Evolutionary conservation across 2,888 invertebrate species (phyloP), one percentile per base, ranked within the genome.

Genomic region (Drosophila kanekoi): DNA sequence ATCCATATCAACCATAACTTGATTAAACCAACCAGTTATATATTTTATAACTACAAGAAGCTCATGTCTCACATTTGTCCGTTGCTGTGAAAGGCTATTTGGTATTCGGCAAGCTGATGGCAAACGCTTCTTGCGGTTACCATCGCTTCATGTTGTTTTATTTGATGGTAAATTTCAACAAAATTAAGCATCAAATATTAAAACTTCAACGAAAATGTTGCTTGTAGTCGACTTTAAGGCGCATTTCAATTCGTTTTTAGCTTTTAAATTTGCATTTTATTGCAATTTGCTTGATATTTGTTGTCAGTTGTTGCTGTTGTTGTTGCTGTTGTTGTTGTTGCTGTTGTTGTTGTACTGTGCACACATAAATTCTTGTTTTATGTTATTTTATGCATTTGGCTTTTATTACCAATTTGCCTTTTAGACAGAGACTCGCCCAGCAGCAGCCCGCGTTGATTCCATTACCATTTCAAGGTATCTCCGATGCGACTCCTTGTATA

Each of bases 221-320:
- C 10, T 1, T 40, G 23, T 66, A 43, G 65, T 32, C 57, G 48
- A 59, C 81, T 87, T 87, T 81, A 81, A 87, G 67, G 68, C 66
- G 62, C 74, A 74, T 63, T 66, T 61, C 59, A 45, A 63, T 54
- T 37, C 57, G 51, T 61, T 68, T 63, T 62, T 40, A 57, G 48
- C 70, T 75, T 85, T 85, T 74, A 75, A 83, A 85, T 85, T 85
- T 88, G 85, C 88, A 85, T 85, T 85, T 85, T 86, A 83, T 86
- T 87, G 88, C 86, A 85, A 86, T 87, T 88, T 78, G 87, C 72
- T 86, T 78, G 72, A 86, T 87, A 79, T 85, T 84, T 79, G 71
- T 48, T 52, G 52, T 16, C 58, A 14, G 33, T 47, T 38, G 33
- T 57, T 49, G 43, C 14, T 41, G 41, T 47, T 44, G 44, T 38